Base-by-base conservation (phyloP, 2,113 vertebrate genomes). In the Carettochelys insculpta region DNA sequence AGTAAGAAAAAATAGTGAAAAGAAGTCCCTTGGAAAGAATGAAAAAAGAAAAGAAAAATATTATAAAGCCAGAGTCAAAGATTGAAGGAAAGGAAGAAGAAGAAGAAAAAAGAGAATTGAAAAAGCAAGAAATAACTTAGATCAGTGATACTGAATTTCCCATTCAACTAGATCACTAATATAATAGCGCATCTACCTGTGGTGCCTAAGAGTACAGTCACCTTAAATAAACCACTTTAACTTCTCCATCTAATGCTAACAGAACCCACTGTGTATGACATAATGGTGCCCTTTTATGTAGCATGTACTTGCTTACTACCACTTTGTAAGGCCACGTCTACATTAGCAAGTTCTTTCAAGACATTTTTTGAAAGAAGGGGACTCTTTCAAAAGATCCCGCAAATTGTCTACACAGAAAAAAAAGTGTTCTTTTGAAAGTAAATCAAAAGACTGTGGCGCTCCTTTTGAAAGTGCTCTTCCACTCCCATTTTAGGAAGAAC, bases 1-100 rank as follows among this genome's bases (percentile, higher is more conserved):
- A 38, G 19, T 17, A 38, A 68, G 8, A 3, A 20, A 20, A 68
- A 38, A 65, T 34, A 5, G 8, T 5, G 4, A 83, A 31, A 2
- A 89, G 7, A 38, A 81, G 0, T 75, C 25, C 25, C 24, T 78
- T 5, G 68, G 58, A 68, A 79, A 90, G 8, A 43, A 47, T 58
- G 34, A 71, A 53, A 78, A 45, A 54, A 61, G 38, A 20, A 20
- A 41, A 43, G 6, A 4, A 41, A 45, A 27, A 45, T 45, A 31
- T 5, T 6, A 1, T 65, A n/a, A 86, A 80, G 17, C 90, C 65
- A 1, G 38, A 0, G 0, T 51, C 17, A 38, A 65, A 65, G 31
- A 86, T 79, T 5, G 87, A 5, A 12, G 93, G 20, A 77, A 4
- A 6, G 7, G n/a, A 80, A 43, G 53, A n/a, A 79, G 11, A 38